Conservation (phyloP, 2,797 vertebrate genomes). For the Molossus molossus region DNA sequence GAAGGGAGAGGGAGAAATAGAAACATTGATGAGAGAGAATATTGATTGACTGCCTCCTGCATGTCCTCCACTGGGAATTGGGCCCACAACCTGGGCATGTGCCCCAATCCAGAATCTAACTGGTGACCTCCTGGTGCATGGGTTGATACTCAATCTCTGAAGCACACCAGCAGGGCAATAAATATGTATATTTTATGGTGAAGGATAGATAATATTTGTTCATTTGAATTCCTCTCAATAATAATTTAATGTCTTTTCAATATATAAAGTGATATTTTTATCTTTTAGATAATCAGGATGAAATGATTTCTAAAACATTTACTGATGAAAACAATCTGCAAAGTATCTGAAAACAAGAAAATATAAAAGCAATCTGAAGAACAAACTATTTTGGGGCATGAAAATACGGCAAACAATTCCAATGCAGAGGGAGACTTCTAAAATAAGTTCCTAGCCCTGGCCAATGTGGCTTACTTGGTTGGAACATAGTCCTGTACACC, state of each 20-base stretch:
- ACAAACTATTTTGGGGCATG: not conserved
- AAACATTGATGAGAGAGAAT: too few species aligned
- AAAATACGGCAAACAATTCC: not conserved
- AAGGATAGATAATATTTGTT: constrained; percentile 47
- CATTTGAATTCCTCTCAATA: constrained; percentile 38
- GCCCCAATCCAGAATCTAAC: too few species aligned
- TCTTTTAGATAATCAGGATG: constrained; percentile 48
- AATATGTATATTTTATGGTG: not conserved
- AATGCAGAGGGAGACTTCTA: not conserved
- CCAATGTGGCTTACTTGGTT: not conserved
- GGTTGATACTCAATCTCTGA: too few species aligned
- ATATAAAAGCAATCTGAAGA: not conserved
- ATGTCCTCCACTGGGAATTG: too few species aligned
- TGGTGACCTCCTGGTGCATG: too few species aligned
- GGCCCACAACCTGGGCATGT: too few species aligned
- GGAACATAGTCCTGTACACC: not conserved
- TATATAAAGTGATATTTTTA: constrained; percentile 38
- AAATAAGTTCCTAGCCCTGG: not conserved
- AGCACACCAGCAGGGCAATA: not conserved
- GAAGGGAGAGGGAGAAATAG: too few species aligned
- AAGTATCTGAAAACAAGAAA: not conserved
- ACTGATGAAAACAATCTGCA: not conserved
- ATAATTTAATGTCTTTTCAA: not conserved
- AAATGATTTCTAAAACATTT: constrained; percentile 12
- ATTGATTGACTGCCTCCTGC: too few species aligned